phyloP scores from a whole-genome alignment of 2,113 vertebrate genomes.

The Fulica atra region DNA sequence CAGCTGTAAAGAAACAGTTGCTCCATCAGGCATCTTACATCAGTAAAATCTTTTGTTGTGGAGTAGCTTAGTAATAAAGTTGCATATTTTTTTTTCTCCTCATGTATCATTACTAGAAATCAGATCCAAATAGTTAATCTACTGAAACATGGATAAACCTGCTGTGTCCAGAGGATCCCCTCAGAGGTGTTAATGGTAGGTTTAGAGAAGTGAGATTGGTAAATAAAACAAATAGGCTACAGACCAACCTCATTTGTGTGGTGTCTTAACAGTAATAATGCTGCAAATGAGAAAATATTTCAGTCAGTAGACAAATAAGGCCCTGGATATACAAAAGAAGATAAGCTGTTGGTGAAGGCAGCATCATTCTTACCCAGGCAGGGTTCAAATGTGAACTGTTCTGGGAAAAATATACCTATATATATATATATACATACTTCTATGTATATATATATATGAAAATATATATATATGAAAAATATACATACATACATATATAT shows the following conservation, averaged over 20 bases:
- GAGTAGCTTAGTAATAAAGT: neutral
- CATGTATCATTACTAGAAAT: neutral
- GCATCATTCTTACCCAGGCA: neutral
- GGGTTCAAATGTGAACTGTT: neutral
- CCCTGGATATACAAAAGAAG: neutral
- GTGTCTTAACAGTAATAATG: neutral
- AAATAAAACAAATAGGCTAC: neutral
- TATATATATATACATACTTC: no score
- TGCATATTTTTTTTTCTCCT: neutral
- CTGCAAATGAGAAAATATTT: neutral
- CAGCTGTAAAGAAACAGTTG: neutral
- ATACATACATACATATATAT: neutral
- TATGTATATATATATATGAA: no score
- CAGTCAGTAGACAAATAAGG: neutral
- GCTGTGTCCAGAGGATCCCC: neutral
- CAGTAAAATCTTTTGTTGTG: neutral
- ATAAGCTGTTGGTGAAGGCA: neutral
- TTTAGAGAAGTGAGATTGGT: neutral
- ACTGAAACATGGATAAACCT: neutral
- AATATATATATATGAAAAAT: no score
- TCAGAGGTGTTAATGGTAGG: neutral
- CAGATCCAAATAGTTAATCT: neutral
- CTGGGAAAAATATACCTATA: neutral
- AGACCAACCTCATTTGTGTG: neutral
- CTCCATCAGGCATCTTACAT: neutral